phyloP scores from a whole-genome alignment of 53 echinoderm and acorn worm species.

The Temnopleurus reevesii region DNA sequence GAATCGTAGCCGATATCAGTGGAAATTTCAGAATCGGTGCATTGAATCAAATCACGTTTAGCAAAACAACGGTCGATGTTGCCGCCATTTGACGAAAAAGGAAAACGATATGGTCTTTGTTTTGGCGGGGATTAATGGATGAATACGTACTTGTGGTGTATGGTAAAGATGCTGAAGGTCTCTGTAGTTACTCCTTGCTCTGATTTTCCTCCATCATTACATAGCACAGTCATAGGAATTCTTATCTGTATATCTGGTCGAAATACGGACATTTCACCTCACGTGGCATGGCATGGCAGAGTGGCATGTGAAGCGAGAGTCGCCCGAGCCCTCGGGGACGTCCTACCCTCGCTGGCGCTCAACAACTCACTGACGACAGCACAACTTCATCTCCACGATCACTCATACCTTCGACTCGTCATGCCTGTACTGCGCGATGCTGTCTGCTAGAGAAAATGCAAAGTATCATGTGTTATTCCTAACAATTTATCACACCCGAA shows the following conservation, averaged over 20 bases:
- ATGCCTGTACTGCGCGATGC: too few species aligned
- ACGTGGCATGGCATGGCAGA: constrained; percentile 4
- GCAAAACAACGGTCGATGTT: background rate
- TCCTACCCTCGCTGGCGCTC: background rate
- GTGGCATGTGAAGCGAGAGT: constrained; percentile 7
- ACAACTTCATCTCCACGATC: constrained; percentile 10
- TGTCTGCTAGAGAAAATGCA: background rate
- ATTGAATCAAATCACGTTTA: background rate
- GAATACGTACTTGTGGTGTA: background rate
- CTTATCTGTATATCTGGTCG: too few species aligned
- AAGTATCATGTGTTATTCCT: constrained; percentile 5
- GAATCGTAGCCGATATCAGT: background rate
- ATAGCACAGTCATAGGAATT: too few species aligned
- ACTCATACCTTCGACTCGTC: background rate
- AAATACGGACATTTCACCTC: too few species aligned
- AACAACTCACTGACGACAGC: background rate
- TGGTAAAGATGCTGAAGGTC: background rate
- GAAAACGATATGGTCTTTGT: constrained; percentile 5
- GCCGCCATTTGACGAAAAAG: background rate
- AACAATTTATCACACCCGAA: background rate
- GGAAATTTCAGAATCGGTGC: background rate
- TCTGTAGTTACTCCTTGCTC: too few species aligned
- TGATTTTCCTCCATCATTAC: too few species aligned
- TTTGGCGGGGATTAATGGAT: background rate
- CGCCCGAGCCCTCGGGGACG: constrained; percentile 5